Base-by-base conservation (phyloP, 2,797 vertebrate genomes). In the Squalus acanthias region DNA sequence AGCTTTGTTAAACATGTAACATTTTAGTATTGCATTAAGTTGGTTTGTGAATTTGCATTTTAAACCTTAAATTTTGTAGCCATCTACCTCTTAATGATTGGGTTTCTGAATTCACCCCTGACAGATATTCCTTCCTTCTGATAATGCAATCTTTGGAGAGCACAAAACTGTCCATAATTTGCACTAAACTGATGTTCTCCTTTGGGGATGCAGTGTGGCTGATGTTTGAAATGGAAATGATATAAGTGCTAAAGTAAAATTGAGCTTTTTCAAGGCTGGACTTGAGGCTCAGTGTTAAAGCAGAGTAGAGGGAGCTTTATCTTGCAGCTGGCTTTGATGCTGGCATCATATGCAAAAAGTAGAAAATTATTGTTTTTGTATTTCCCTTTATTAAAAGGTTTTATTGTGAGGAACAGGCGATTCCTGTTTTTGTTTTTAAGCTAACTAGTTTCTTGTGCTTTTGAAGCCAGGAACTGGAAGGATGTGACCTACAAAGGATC, bases 401-500 rank as follows among this genome's bases (percentile, higher is more conserved):
- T 57, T 24, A 26, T 13, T 91, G 9, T 91, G 57, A 22, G 63
- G 65, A 69, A 24, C n/a, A 65, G 65, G 15, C n/a, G 63, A 17
- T 70, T 95, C n/a, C 65, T 69, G n/a, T 95, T 69, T 57, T 20
- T 95, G 26, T 72, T 53, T 95, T 72, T 33, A 29, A 57, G 94
- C 24, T 33, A 29, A 95, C 70, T 39, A 13, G n/a, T 92, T 7
- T 67, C 50, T 82, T 33, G 63, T 96, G n/a, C 39, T 63, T 97
- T 96, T 95, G 95, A 33, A 98, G 98, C 97, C 96, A 97, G 98
- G 96, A 98, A 97, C 57, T 99, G 99, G 99, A 98, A 98, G 1
- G 98, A 98, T 33, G 99, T 99, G 89, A 98, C 98, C 2, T 98
- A 98, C 4, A 97, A 98, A 0, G 98, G 98, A 88, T 97, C 98